A percentile compares a stretch with the other conserved stretches of the same genome.
phyloP scores from a whole-genome alignment of 1,140 invertebrate genomes.

The Drosophila albomicans region DNA sequence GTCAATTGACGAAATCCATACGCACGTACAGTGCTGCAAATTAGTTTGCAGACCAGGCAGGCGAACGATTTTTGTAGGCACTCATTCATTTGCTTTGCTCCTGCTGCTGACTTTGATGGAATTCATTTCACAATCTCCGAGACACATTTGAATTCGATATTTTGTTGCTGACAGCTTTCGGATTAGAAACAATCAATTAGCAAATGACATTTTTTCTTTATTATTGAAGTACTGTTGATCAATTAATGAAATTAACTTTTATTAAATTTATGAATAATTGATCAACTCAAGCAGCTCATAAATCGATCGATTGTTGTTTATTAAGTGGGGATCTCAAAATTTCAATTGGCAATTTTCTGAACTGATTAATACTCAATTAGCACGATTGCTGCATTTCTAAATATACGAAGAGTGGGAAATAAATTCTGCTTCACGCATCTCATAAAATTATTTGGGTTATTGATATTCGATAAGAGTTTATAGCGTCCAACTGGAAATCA shows the following conservation, averaged over 20 bases:
- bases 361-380: slow-evolving; percentile 9
- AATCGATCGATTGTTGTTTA: background rate
- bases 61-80: slow-evolving; percentile 19
- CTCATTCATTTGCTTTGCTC: slow-evolving; percentile 18
- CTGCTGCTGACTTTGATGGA: slow-evolving; percentile 69
- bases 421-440: background rate
- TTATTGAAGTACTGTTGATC: background rate
- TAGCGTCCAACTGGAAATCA: background rate
- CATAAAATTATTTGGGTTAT: slow-evolving; percentile 12
- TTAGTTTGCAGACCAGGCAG: slow-evolving; percentile 52
- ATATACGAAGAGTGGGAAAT: slow-evolving; percentile 4
- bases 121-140: slow-evolving; percentile 44
- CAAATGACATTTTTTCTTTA: slow-evolving; percentile 5
- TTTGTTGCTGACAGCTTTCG: slow-evolving; percentile 26
- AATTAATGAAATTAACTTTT: no score
- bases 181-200: slow-evolving; percentile 21
- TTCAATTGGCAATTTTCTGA: background rate
- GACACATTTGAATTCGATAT: slow-evolving; percentile 40
- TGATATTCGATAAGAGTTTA: slow-evolving; percentile 18
- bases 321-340: background rate
- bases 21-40: slow-evolving; percentile 76
- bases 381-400: slow-evolving; percentile 7
- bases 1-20: slow-evolving; percentile 57
- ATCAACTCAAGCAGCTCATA: background rate
- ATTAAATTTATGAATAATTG: no score